Evolutionary conservation across 2,113 vertebrate species (phyloP), one percentile per base, ranked within the genome.

Genomic region (Petaurus breviceps): DNA sequence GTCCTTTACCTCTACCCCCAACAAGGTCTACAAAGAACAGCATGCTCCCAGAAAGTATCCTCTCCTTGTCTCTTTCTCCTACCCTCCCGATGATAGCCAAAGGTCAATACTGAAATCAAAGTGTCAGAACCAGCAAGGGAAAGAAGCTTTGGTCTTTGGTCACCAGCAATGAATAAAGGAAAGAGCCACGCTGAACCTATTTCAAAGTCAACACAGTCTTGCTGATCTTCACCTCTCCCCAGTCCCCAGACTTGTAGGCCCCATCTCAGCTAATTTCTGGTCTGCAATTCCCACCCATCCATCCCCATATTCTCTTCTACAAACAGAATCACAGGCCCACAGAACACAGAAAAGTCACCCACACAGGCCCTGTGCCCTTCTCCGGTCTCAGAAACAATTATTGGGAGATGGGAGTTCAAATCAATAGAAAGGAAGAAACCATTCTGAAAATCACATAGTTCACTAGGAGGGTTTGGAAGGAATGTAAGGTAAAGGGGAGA

Each of bases 341-440:
- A 94, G 94, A 77, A 93, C 97, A 96, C 94, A 96, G 97, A 95
- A 93, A 51, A 84, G 93, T 94, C 97, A 96, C 96, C 93, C 96
- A 98, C 96, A 95, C 49, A 92, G 92, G 0, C 52, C 90, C 92
- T 94, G 77, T 68, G 94, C 52, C 95, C 89, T 92, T 96, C 95
- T 93, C 93, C 92, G 91, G 68, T 94, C 43, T 54, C 96, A 96
- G 90, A 84, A 95, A 97, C 95, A 94, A 96, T 96, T 97, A 96
- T 89, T 91, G 90, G 96, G 93, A 96, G 89, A 51, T 91, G 61
- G 52, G 51, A 92, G 95, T 96, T 97, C 93, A 90, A 93, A 96
- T 89, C 95, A 92, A 96, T 94, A 97, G 92, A 92, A 90, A 93
- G 54, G 92, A 94, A 92, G 25, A 94, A 93, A n/a, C 5, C 37